Conservation (phyloP, 1,140 invertebrate genomes). For the Scaptomyza graminum region DNA sequence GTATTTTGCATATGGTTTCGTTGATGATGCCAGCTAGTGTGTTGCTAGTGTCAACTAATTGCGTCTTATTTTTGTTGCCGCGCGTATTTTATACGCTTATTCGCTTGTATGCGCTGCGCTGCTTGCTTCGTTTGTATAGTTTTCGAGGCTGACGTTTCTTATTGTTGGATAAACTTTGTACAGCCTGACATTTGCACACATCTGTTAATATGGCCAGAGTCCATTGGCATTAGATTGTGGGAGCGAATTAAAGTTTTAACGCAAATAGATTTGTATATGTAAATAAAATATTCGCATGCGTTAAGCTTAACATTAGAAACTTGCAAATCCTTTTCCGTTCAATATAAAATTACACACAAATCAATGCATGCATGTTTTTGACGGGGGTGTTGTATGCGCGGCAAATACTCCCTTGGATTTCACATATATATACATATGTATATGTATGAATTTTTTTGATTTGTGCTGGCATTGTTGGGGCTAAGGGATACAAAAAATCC, state of each 20-base stretch:
- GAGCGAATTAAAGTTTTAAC: neutral
- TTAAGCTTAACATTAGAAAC: constrained; percentile 25
- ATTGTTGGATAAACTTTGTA: constrained; percentile 30
- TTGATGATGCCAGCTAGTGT: constrained; percentile 30
- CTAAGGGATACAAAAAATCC: constrained; percentile 1
- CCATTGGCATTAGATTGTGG: neutral
- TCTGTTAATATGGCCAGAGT: neutral
- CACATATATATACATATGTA: too few relatives aligned
- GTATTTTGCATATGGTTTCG: constrained; percentile 36
- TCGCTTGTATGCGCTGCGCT: constrained; percentile 10
- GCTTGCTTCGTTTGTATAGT: constrained; percentile 26
- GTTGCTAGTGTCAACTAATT: constrained; percentile 55
- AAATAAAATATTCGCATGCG: neutral
- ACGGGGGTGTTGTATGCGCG: constrained; percentile 37
- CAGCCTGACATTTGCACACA: constrained; percentile 19
- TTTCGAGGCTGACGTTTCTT: constrained; percentile 6
- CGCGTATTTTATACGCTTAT: constrained; percentile 17
- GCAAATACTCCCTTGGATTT: constrained; percentile 51
- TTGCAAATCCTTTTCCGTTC: constrained; percentile 12
- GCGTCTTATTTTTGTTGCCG: constrained; percentile 62
- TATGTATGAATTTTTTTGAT: constrained; percentile 25
- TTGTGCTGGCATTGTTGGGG: constrained; percentile 16
- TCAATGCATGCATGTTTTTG: constrained; percentile 35
- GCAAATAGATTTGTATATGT: neutral
- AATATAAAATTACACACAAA: constrained; percentile 9